These are phyloP conservation scores for Halocynthia aurantium DNA, from an alignment of 23 tunicate genomes.

Conservation along the genomic window DNA sequence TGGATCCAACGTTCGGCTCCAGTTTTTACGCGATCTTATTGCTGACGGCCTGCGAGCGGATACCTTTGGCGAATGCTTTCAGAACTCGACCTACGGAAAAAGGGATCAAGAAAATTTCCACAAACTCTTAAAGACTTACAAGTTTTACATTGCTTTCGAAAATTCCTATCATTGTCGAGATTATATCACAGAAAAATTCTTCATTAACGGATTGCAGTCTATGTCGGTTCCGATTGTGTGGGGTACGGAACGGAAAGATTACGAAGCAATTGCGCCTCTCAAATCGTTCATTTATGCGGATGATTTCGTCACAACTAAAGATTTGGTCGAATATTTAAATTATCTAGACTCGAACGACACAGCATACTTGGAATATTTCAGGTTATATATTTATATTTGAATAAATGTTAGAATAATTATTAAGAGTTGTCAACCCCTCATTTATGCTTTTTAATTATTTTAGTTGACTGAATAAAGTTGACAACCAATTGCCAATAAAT, in stretches of 20 bases:
- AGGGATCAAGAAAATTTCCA: not conserved
- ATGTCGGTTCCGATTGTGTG: not conserved
- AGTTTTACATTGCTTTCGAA: slow-evolving; percentile 7
- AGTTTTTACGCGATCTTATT: slow-evolving; percentile 1
- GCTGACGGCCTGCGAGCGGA: not conserved
- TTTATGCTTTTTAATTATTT: not conserved
- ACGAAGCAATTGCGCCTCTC: slow-evolving; percentile 4
- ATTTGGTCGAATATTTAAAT: not conserved
- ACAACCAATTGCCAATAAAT: not conserved
- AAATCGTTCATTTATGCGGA: not conserved
- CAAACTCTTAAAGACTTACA: not conserved
- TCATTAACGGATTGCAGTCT: not conserved
- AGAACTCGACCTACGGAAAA: not conserved
- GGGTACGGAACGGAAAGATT: not conserved
- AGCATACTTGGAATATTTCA: slow-evolving; percentile 9
- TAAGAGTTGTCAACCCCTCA: too few species aligned
- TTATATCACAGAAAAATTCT: slow-evolving; percentile 1
- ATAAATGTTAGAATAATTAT: not conserved
- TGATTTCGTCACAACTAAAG: not conserved
- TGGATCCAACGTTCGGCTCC: slow-evolving; percentile 9
- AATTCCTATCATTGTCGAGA: slow-evolving; percentile 13
- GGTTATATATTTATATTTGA: not conserved
- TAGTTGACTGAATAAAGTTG: not conserved
- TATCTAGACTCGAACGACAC: slow-evolving; percentile 2
- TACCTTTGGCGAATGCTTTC: slow-evolving; percentile 1